These are phyloP conservation scores for Falco biarmicus DNA, from an alignment of 2,797 vertebrate species.

Conservation along the genomic window DNA sequence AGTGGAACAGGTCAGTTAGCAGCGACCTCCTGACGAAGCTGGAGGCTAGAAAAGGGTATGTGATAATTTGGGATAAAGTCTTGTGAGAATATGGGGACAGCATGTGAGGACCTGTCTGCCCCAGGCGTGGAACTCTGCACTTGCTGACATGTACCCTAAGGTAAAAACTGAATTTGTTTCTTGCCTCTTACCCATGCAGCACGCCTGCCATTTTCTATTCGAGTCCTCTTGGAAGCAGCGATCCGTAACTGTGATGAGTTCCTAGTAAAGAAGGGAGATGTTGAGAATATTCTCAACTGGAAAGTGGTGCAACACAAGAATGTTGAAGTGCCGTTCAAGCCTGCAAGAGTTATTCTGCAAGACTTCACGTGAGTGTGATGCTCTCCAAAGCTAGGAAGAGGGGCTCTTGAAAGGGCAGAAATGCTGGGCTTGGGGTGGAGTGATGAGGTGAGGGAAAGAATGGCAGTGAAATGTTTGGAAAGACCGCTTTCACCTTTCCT, in stretches of 20 bases:
- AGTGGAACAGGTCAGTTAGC: neutral
- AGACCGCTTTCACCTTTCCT: neutral
- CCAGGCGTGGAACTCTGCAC: neutral
- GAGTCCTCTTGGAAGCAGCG: conserved; percentile 92
- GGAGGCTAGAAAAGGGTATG: neutral
- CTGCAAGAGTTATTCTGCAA: conserved; percentile 95
- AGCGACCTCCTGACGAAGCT: neutral
- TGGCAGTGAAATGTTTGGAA: neutral
- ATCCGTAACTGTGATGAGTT: conserved; percentile 95
- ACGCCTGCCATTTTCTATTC: conserved; percentile 91
- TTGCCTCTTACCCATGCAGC: conserved; percentile 70
- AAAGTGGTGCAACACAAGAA: conserved; percentile 85
- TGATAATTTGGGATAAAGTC: neutral
- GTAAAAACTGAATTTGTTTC: neutral
- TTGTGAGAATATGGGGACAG: neutral
- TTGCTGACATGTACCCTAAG: neutral
- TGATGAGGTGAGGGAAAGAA: neutral
- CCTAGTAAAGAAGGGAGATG: conserved; percentile 88
- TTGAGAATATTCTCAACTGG: conserved; percentile 96
- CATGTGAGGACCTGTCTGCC: neutral
- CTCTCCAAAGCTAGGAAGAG: neutral
- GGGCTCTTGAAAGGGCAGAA: neutral
- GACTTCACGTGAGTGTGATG: conserved; percentile 91
- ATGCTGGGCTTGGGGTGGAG: neutral
- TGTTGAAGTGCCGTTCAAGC: conserved; percentile 95